Conservation (phyloP, 2,113 vertebrate genomes). For the Aptenodytes forsteri region DNA sequence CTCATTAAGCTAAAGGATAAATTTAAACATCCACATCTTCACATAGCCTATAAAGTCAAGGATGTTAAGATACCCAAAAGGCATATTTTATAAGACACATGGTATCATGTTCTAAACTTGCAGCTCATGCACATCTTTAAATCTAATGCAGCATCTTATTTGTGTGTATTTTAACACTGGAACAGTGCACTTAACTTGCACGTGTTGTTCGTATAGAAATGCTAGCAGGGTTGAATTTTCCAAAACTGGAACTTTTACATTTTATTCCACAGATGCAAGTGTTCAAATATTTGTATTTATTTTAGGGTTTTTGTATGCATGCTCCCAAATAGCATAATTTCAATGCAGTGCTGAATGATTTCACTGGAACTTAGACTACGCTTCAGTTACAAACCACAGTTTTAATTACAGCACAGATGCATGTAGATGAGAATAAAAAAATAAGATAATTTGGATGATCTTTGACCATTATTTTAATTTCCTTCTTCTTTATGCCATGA, state of each 20-base stretch:
- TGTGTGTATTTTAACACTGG: not conserved
- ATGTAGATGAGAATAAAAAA: not conserved
- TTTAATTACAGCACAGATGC: not conserved
- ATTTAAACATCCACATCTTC: not conserved
- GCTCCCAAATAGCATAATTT: not conserved
- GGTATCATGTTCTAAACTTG: not conserved
- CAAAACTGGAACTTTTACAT: not conserved
- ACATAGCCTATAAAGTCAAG: not conserved
- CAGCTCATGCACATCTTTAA: not conserved
- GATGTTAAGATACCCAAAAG: not conserved
- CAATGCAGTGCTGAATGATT: not conserved
- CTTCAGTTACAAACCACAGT: not conserved
- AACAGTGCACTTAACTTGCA: not conserved
- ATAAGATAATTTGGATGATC: not conserved
- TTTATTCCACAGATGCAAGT: not conserved
- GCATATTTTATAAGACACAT: not conserved
- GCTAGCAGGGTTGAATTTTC: not conserved
- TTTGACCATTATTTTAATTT: not conserved
- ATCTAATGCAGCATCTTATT: not conserved
- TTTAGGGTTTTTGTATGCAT: not conserved
- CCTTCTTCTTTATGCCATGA: not conserved
- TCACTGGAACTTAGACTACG: not conserved
- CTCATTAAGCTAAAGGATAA: not conserved
- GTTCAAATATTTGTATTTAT: conserved; percentile 11
- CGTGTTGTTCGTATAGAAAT: not conserved